Base-by-base conservation (phyloP, 2,888 invertebrate species). In the Peribatodes rhomboidaria region DNA sequence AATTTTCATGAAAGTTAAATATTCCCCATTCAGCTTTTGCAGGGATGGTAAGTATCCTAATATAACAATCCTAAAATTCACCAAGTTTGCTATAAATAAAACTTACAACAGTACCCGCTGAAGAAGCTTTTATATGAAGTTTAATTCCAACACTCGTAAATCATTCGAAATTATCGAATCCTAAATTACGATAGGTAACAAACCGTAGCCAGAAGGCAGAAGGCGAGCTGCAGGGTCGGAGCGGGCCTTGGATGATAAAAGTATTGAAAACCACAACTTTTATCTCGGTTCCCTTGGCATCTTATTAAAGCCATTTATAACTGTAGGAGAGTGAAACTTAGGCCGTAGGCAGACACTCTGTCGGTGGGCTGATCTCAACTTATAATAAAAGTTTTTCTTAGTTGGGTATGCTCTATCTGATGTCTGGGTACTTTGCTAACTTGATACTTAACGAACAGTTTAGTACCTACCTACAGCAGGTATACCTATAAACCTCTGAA, bases 211-310 rank as follows among this genome's bases (percentile, higher is more conserved):
- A 72, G 71, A 67, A 69, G 71, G 70, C 68, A 72, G 71, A 67
- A 69, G 71, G 70, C 69, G 65, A 62, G 62, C 61, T 74, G 67
- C 72, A 49, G 47, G 56, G 56, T 44, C 70, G 58, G 56, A 60
- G 61, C 63, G 67, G 65, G 68, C 63, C 70, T 67, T 70, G n/a
- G n/a, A 74, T 75, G 74, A 78, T 79, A 77, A 78, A 75, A 78
- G 75, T 75, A 75, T 76, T 75, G 72, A 72, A n/a, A 71, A 69
- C 68, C 70, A 62, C 66, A 73, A 76, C 70, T 75, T 79, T 81
- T 76, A 77, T 80, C 80, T 76, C 63, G 56, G 65, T 70, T 74
- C 69, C 72, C 71, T 74, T 74, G 74, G 72, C 72, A 75, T 77
- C 72, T 76, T 77, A 77, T 77, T 76, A 78, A 70, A 70, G 61